phyloP scores from a whole-genome alignment of 2,888 invertebrate species.

The Nomada fucata region DNA sequence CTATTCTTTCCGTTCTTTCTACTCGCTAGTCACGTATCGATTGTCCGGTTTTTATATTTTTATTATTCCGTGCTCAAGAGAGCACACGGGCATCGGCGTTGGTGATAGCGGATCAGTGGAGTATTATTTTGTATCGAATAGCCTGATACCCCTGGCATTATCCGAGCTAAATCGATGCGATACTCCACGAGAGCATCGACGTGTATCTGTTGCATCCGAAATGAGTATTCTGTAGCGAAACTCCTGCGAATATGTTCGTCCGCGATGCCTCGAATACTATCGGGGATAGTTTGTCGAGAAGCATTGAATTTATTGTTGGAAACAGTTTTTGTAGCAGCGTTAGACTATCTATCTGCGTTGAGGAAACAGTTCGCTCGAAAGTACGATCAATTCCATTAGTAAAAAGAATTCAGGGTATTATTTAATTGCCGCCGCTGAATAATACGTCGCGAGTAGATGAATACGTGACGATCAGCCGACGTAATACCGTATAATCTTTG shows the following conservation, averaged over 20 bases:
- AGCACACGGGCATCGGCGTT: not conserved
- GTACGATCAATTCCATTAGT: not conserved
- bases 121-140: constrained; percentile 25
- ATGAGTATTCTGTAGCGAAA: constrained; percentile 14
- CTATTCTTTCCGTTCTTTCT: not conserved
- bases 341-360: no score
- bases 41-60: constrained; percentile 30
- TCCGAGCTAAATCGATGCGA: constrained; percentile 28
- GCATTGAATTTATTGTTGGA: not conserved
- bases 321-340: not conserved
- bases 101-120: constrained; percentile 34
- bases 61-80: constrained; percentile 31
- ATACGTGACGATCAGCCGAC: constrained; percentile 56
- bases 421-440: constrained; percentile 12
- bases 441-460: constrained; percentile 19
- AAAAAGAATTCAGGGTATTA: constrained; percentile 9
- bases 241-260: not conserved
- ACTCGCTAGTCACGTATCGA: constrained; percentile 25
- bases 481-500: constrained; percentile 68
- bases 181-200: constrained; percentile 12
- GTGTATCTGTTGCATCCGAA: constrained; percentile 31
- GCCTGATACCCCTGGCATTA: not conserved
- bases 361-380: no score
- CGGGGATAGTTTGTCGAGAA: not conserved
- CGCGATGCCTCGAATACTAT: constrained; percentile 6